A percentile compares a stretch with the other conserved stretches of the same genome.
phyloP scores from a whole-genome alignment of 2,113 vertebrate genomes.

The Cochlearius cochlearius region DNA sequence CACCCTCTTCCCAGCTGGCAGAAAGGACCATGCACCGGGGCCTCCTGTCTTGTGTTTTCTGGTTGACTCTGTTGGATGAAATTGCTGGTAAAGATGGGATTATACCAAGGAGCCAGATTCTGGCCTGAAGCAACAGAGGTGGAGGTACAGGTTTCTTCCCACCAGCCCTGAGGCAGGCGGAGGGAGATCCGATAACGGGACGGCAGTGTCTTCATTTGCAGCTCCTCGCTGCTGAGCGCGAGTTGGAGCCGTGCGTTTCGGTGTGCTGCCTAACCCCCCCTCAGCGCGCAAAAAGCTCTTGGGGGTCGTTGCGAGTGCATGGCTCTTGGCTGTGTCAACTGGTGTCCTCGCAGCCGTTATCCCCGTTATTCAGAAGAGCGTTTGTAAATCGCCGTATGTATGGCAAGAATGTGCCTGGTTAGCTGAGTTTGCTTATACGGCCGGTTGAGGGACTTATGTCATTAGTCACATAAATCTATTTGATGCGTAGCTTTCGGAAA shows the following conservation, averaged over 20 bases:
- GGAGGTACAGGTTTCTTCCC: neutral
- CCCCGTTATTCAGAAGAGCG: neutral
- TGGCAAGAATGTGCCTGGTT: neutral
- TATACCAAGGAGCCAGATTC: neutral
- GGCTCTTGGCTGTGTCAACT: neutral
- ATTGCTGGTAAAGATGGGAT: neutral
- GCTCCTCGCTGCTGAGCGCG: neutral
- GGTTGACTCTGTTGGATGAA: neutral
- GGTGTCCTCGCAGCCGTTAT: neutral
- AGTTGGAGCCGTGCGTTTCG: accelerated
- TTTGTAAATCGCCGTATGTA: neutral
- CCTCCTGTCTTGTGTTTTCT: neutral
- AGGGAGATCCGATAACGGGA: accelerated
- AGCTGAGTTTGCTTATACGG: neutral
- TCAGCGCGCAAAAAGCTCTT: neutral
- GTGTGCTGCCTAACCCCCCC: neutral
- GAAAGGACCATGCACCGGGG: neutral
- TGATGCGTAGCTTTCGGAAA: neutral
- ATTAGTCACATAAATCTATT: neutral
- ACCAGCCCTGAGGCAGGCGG: neutral
- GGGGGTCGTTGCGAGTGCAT: accelerated
- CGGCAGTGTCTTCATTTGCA: accelerated
- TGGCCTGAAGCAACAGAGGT: neutral
- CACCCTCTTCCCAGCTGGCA: neutral
- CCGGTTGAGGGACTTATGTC: neutral